These are phyloP conservation scores for Triops longicaudatus DNA, from an alignment of 1,140 invertebrate species.

Conservation along the genomic window DNA sequence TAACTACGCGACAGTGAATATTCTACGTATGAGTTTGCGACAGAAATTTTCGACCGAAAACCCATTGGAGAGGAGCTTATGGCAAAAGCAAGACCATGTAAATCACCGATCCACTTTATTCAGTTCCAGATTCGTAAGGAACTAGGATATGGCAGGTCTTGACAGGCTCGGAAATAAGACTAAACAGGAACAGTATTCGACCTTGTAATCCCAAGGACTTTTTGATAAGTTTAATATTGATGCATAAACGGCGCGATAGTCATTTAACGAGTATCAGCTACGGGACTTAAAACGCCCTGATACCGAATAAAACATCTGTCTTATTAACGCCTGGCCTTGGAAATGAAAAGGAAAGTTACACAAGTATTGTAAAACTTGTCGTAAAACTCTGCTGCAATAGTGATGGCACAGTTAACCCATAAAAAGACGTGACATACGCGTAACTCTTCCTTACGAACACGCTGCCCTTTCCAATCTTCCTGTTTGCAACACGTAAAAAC, in stretches of 20 bases:
- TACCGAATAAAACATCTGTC: not conserved
- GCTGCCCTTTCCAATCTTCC: not conserved
- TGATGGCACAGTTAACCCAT: not conserved
- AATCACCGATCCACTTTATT: not conserved
- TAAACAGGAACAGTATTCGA: not conserved
- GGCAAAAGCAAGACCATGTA: too few relatives aligned
- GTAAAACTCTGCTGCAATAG: not conserved
- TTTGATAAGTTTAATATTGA: not conserved
- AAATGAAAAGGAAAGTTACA: not conserved
- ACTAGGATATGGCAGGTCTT: not conserved
- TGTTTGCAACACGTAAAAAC: not conserved
- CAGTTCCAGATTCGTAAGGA: not conserved
- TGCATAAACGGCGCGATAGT: not conserved
- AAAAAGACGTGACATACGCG: not conserved
- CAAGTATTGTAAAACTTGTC: not conserved
- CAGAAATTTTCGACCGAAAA: too few relatives aligned
- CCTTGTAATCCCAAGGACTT: not conserved
- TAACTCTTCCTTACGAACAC: not conserved
- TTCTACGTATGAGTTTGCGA: too few relatives aligned
- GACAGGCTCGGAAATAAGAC: not conserved
- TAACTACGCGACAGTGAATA: too few relatives aligned
- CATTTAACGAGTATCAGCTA: not conserved
- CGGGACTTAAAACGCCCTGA: not conserved
- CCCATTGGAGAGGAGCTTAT: too few relatives aligned
- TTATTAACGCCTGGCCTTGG: not conserved